Conservation (phyloP, 2,888 invertebrate genomes). For the Tenthredo amoena region DNA sequence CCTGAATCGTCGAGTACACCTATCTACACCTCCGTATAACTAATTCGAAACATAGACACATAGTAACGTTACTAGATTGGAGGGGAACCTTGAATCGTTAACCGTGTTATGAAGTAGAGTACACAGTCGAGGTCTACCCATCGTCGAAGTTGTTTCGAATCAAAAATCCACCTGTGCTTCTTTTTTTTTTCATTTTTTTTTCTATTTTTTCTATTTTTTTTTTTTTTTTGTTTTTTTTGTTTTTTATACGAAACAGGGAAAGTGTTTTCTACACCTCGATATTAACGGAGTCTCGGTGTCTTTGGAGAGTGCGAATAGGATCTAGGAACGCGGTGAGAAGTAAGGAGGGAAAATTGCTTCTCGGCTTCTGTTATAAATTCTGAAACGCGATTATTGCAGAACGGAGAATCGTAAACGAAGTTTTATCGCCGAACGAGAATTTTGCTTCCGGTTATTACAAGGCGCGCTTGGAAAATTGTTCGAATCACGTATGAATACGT, state of each 20-base stretch:
- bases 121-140: constrained; percentile 25
- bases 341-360: background rate
- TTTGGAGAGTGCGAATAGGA: no score
- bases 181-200: background rate
- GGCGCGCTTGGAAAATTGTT: no score
- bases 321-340: no score
- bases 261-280: no score
- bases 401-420: background rate
- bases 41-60: background rate
- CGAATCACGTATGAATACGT: no score
- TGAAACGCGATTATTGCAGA: background rate
- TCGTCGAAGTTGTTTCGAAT: background rate
- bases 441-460: no score
- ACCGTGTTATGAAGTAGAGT: background rate
- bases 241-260: background rate
- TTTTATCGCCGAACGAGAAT: background rate
- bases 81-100: background rate
- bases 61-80: background rate
- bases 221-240: background rate
- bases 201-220: no score
- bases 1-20: background rate
- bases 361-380: background rate
- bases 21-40: background rate
- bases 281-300: no score
- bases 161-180: background rate